Base-by-base conservation (phyloP, 1,140 invertebrate species). In the Papilio dardanus region DNA sequence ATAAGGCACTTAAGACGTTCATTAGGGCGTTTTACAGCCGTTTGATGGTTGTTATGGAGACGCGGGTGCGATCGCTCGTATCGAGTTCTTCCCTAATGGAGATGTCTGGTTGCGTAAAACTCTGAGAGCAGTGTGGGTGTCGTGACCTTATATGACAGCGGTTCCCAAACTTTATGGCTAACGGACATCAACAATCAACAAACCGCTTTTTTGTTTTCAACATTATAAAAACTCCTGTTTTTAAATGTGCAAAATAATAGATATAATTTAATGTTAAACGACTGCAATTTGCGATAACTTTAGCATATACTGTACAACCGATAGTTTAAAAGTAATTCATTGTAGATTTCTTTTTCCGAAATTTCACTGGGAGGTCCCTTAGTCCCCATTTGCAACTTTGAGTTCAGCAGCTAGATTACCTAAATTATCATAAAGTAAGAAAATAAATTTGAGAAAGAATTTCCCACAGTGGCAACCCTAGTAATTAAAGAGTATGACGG, bases 1-100 rank as follows among this genome's bases (percentile, higher is more conserved):
- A 89, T 92, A 90, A 90, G 88, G 82, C 91, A 92, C 91, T 92
- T 87, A 90, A 89, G 88, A 87, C 71, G 84, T 87, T 91, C 88
- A 88, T 92, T 92, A 89, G 85, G 71, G 79, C 80, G 81, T 86
- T 85, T 78, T 82, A 81, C 78, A 83, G 83, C 84, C 86, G 86
- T 88, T 87, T 83, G 88, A 87, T 90, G 84, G 86, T 83, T 89
- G 90, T 89, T 87, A 92, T 90, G 85, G 82, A 76, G 71, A 76
- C 79, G 78, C 82, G 84, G 81, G 78, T 84, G 83, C 85, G 77
- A 82, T 77, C 76, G 77, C 76, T 81, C 78, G 81, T 84, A 86
- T 84, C 86, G 85, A 80, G 76, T 78, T 66, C 74, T 81, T 81
- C 74, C 85, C 85, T 89, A 92, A 90, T 92, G 88, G 88, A 92